These are phyloP conservation scores for Rhinichthys osculus DNA, from an alignment of 2,797 vertebrate species.

Conservation along the genomic window DNA sequence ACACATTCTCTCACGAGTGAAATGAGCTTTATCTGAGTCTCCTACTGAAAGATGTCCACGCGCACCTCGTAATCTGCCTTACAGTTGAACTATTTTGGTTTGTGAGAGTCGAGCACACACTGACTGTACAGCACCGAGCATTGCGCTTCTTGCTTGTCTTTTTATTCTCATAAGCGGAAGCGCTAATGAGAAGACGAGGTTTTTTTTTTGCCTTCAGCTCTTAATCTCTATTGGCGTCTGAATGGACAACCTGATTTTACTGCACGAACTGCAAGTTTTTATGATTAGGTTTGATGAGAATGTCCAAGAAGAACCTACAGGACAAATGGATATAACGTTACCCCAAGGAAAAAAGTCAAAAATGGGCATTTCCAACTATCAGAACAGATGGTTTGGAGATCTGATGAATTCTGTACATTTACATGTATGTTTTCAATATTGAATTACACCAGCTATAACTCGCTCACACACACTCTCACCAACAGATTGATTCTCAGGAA, in stretches of 20 bases:
- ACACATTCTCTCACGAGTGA: constrained; percentile 4
- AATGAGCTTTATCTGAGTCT: constrained; percentile 15
- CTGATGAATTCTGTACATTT: constrained; percentile 44
- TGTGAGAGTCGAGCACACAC: constrained; percentile 32
- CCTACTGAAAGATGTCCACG: constrained; percentile 44
- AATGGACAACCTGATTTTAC: constrained; percentile 4
- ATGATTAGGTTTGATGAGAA: not conserved
- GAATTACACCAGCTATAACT: constrained; percentile 61
- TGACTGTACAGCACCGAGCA: constrained; percentile 32
- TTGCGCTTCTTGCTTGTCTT: constrained; percentile 1
- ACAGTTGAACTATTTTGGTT: constrained; percentile 29
- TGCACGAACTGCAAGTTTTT: not conserved
- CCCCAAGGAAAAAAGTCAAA: not conserved
- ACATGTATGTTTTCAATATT: constrained; percentile 35
- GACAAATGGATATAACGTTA: constrained; percentile 1
- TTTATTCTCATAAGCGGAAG: not conserved
- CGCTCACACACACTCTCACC: constrained; percentile 72
- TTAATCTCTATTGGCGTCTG: constrained; percentile 9
- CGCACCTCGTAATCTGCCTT: constrained; percentile 47
- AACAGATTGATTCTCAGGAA: constrained; percentile 66
- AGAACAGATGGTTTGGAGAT: constrained; percentile 12
- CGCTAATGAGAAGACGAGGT: not conserved
- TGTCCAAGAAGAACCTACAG: not conserved
- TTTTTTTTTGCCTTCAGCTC: not conserved
- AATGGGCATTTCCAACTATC: not conserved